Evolutionary conservation across 2,888 invertebrate species (phyloP).

Genomic region (Desoria tigrina): DNA sequence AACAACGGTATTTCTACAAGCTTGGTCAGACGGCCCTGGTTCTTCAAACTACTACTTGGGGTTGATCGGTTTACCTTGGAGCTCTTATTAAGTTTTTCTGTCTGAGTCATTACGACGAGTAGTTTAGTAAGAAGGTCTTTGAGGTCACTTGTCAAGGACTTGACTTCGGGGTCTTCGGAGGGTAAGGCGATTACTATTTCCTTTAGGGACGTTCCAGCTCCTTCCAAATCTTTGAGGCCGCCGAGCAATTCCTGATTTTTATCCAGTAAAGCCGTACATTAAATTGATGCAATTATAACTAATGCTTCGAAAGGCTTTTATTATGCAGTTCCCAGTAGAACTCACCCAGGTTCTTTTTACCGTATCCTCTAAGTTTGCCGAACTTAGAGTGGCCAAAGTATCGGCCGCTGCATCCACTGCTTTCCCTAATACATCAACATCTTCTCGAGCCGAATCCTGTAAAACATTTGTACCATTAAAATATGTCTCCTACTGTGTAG

Average conservation of each 20-base stretch:
- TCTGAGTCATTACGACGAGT: constrained; percentile 60
- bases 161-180: constrained; percentile 66
- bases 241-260: constrained; percentile 66
- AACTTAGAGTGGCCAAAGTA: constrained; percentile 28
- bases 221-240: constrained; percentile 70
- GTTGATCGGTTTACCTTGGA: constrained; percentile 28
- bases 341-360: constrained; percentile 40
- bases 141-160: constrained; percentile 63
- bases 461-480: constrained; percentile 41
- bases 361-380: constrained; percentile 32
- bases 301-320: background rate
- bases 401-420: constrained; percentile 60
- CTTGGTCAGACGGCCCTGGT: constrained; percentile 10
- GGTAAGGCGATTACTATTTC: constrained; percentile 66
- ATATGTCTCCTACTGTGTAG: too few species aligned
- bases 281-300: background rate
- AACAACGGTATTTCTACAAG: constrained; percentile 6
- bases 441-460: constrained; percentile 59
- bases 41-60: background rate
- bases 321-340: background rate
- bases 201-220: constrained; percentile 67
- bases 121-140: constrained; percentile 67
- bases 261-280: background rate
- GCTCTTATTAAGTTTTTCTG: constrained; percentile 29
- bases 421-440: constrained; percentile 70